Evolutionary conservation across 2,797 vertebrate species (phyloP).

Genomic region (Carapus acus): DNA sequence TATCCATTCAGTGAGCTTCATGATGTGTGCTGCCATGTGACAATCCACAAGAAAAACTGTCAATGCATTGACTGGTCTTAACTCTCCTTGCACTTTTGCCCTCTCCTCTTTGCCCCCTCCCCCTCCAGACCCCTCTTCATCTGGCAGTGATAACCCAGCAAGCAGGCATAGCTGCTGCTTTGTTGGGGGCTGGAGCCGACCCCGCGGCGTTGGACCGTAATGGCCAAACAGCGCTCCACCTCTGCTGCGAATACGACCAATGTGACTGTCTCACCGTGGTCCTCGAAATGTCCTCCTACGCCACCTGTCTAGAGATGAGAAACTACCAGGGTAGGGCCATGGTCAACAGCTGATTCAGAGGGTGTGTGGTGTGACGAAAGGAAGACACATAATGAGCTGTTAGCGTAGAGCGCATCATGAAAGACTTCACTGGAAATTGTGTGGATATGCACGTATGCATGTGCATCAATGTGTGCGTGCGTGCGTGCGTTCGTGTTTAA

Average conservation of each 20-base stretch:
- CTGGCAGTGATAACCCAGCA: slow-evolving; percentile 84
- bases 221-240: slow-evolving; percentile 80
- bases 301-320: slow-evolving; percentile 71
- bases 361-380: too few species aligned
- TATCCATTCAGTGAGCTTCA: slow-evolving; percentile 7
- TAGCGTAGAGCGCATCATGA: too few species aligned
- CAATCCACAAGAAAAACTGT: slow-evolving; percentile 13
- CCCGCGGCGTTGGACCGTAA: slow-evolving; percentile 80
- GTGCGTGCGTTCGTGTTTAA: too few species aligned
- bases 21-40: slow-evolving; percentile 6
- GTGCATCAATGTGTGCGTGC: too few species aligned
- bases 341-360: too few species aligned
- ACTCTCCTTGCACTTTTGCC: slow-evolving; percentile 10
- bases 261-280: slow-evolving; percentile 69
- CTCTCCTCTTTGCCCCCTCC: too few species aligned
- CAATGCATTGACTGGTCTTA: slow-evolving; percentile 29
- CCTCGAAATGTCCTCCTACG: slow-evolving; percentile 54
- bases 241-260: slow-evolving; percentile 81
- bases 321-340: slow-evolving; percentile 80
- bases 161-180: slow-evolving; percentile 63
- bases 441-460: too few species aligned
- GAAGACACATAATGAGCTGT: too few species aligned
- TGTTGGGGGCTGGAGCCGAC: slow-evolving; percentile 75
- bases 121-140: slow-evolving; percentile 83
- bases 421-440: too few species aligned